A percentile compares a stretch with the other conserved stretches of the same genome.
Conservation (phyloP, 37 sponge, comb jelly and placozoan species). For the Tethya wilhelma region DNA sequence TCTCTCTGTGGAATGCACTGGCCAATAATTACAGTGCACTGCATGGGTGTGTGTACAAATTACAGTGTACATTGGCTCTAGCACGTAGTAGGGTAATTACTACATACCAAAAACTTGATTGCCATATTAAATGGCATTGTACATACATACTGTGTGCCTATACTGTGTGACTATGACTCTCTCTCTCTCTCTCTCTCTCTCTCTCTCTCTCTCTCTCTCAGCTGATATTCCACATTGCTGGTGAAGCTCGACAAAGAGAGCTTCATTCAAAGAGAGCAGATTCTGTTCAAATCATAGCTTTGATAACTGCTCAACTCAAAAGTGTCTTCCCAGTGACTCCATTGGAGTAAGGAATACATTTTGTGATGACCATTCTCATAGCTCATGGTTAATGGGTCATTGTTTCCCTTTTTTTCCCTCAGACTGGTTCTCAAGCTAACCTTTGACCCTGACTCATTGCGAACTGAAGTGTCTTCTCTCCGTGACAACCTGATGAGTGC, state of each 20-base stretch:
- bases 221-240: constrained; percentile 57
- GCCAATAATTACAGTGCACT: too few relatives aligned
- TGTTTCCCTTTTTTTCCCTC: not conserved
- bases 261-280: constrained; percentile 46
- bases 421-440: constrained; percentile 39
- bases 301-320: constrained; percentile 76
- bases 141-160: not conserved
- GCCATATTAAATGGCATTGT: too few relatives aligned
- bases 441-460: constrained; percentile 38
- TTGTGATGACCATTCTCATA: not conserved
- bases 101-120: too few relatives aligned
- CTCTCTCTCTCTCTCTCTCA: constrained; percentile 4
- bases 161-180: not conserved
- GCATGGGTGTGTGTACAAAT: not conserved
- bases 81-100: too few relatives aligned
- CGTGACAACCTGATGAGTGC: constrained; percentile 35
- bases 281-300: constrained; percentile 50
- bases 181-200: not conserved
- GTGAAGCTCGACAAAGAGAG: constrained; percentile 56
- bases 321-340: constrained; percentile 75
- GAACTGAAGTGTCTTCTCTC: constrained; percentile 18
- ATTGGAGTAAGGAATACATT: constrained; percentile 63
- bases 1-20: too few relatives aligned
- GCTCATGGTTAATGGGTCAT: not conserved
- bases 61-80: not conserved